Evolutionary conservation across 2,888 invertebrate genomes (phyloP), one percentile per base, ranked within the genome.

Genomic region (Cryptus viduatorius): DNA sequence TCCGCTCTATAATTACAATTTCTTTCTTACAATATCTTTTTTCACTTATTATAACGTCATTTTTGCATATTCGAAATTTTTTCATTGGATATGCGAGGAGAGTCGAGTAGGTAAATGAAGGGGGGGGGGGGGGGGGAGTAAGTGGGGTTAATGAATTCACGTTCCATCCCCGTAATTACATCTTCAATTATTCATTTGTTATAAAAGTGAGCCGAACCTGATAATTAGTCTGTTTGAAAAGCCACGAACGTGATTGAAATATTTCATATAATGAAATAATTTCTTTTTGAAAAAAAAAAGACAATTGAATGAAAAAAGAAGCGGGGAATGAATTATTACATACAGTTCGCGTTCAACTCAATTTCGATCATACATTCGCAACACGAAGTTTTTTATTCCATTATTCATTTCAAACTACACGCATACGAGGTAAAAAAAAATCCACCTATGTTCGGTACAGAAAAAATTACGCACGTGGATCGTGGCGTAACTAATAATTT

Each of bases 1-100:
- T 68, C 37, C 42, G 75, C 48, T 44, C 29, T 46, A 73, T 75
- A 53, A 83, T 79, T 78, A 53, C 31, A 61, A 69, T 64, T 50
- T 67, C 31, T 31, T 53, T 56, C 24, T 56, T 3, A 69, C 69
- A 50, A n/a, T 44, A 24, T 31, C 31, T 46, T 48, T 48, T 75
- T 64, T 16, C 73, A 73, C 61, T 48, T 29, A 37, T 61, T 61
- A 61, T 48, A 31, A 73, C 16, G 46, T 24, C 31, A 8, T 50
- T 16, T 53, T 69, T 37, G 37, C 37, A 37, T 37, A 8, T 37
- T 37, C 37, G 37, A 7, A 37, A 8, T 37, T 64, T 42, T 14
- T 12, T 42, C 8, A 37, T 37, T 37, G 37, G 37, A 37, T 8
- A 37, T 37, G 37, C 37, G 37, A 8, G 37, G 37, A 37, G 37